A percentile compares a stretch with the other conserved stretches of the same genome.
phyloP scores from a whole-genome alignment of 2,113 vertebrate species.

The Sinocyclocheilus anophthalmus region DNA sequence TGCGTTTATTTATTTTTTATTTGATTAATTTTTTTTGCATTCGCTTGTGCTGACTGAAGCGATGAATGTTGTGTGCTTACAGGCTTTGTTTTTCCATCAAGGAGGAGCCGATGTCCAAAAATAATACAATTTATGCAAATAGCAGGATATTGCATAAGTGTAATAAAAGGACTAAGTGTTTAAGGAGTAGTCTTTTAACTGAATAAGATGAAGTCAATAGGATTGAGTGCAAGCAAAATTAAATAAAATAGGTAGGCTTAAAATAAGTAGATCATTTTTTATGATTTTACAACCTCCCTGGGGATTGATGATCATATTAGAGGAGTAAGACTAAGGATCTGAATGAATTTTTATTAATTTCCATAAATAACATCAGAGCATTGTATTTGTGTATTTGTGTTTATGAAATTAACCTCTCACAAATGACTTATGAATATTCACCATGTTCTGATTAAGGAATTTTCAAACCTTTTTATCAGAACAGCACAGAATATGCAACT shows the following conservation, averaged over 20 bases:
- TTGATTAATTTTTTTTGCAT: not conserved
- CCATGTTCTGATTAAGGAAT: conserved; percentile 14
- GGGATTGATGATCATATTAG: conserved; percentile 22
- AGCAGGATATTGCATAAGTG: not conserved
- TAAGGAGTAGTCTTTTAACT: not conserved
- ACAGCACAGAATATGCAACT: not conserved
- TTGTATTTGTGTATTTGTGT: conserved; percentile 5
- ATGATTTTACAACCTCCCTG: not conserved
- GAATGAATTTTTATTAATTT: not conserved
- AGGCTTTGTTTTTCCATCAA: not conserved
- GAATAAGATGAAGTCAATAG: not conserved
- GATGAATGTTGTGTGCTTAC: not conserved
- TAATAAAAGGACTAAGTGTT: not conserved
- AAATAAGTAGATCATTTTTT: not conserved
- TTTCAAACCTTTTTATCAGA: not conserved
- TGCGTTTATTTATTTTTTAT: not conserved
- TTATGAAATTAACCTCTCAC: conserved; percentile 27
- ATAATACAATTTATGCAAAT: not conserved
- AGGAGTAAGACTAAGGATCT: not conserved
- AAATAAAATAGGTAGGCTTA: not conserved
- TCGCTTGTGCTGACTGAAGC: not conserved
- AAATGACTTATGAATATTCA: conserved; percentile 9
- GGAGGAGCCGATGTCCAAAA: not conserved
- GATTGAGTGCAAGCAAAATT: not conserved
- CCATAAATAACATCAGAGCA: conserved; percentile 6